Evolutionary conservation across 2,113 vertebrate species (phyloP).

Genomic region (Ia io): DNA sequence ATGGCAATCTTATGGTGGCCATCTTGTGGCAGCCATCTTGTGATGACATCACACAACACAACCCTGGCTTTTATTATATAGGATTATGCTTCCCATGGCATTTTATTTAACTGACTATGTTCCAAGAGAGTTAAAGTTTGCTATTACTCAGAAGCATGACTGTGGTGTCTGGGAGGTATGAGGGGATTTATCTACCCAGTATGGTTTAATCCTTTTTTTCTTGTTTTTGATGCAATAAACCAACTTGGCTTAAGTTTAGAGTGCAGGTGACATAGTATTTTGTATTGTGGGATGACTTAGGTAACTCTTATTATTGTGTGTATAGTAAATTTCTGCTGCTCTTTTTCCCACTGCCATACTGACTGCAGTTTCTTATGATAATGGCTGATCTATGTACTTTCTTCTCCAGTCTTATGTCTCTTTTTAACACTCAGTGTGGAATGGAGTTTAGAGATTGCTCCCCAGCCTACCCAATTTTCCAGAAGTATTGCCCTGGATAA

Average conservation of each 20-base stretch:
- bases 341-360: not conserved
- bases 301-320: not conserved
- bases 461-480: not conserved
- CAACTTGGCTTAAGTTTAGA: not conserved
- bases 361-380: not conserved
- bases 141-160: not conserved
- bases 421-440: not conserved
- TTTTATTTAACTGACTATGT: conserved; percentile 43
- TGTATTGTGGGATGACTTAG: not conserved
- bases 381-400: not conserved
- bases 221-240: not conserved
- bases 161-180: not conserved
- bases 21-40: no score
- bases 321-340: not conserved
- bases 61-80: no score
- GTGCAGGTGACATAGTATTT: not conserved
- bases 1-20: no score
- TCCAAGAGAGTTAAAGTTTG: not conserved
- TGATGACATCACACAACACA: accelerated
- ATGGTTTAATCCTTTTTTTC: not conserved
- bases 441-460: not conserved
- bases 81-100: not conserved
- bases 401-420: not conserved
- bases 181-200: not conserved
- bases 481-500: not conserved